Base-by-base conservation (phyloP, 2,113 vertebrate genomes). In the Hyaena hyaena region DNA sequence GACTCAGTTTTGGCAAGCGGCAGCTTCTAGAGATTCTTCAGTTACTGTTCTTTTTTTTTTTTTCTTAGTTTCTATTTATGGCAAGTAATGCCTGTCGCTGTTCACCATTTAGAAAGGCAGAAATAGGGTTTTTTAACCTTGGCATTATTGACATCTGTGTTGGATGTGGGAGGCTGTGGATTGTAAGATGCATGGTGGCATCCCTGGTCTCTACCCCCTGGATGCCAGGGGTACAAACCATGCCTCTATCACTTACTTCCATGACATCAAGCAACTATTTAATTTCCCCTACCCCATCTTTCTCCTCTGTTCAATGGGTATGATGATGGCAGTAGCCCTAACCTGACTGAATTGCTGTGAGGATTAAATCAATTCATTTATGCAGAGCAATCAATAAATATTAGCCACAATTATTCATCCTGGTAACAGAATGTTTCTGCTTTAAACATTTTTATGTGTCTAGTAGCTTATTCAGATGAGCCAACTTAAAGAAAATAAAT, bases 231-330 rank as follows among this genome's bases (percentile, higher is more conserved):
- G 80, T 69, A 71, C 21, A 90, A 55, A 79, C 7, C 11, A 83
- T 68, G 85, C 85, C 82, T 96, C 91, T 90, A 93, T 93, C 96
- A 97, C 65, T 96, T 90, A 95, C 48, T 97, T 95, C 73, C 48
- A 45, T 58, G 43, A 91, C 63, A 68, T 0, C 3, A 82, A 88
- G 65, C 43, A 69, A 33, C 76, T 97, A 71, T 65, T 84, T 96
- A 73, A 63, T 94, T 71, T 80, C 84, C 88, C 79, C 48, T 19
- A n/a, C 12, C 17, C 97, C 48, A 45, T 74, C 33, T n/a, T 77
- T 26, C 11, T 90, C 58, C 79, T 85, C 73, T 88, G 26, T 85
- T 92, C 53, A 96, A 74, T 69, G 73, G 35, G 33, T 35, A 7
- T 66, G 16, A 48, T 21, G 48, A 33, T 39, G 21, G 58, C 28